A percentile compares a stretch with the other conserved stretches of the same genome.
Conservation (phyloP, 2,888 invertebrate species). For the Hipparchia sbordonii region DNA sequence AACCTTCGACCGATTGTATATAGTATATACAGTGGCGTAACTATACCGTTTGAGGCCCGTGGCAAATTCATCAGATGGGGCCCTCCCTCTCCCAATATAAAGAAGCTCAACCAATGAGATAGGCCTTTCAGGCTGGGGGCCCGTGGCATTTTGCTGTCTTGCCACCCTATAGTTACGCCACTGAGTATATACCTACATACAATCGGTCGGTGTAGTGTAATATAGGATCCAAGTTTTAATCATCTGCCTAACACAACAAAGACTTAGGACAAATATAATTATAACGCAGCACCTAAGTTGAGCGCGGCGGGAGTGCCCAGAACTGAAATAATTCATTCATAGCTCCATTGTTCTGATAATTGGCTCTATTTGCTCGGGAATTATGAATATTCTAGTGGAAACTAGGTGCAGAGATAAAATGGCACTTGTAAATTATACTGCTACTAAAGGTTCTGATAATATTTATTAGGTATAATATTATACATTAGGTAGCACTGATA, state of each 20-base stretch:
- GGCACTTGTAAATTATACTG: background rate
- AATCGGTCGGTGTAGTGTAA: background rate
- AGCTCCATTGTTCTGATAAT: conserved; percentile 37
- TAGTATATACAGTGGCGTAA: too few species aligned
- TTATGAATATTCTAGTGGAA: conserved; percentile 37
- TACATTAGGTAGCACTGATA: too few species aligned
- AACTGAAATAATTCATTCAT: conserved; percentile 37
- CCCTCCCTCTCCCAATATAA: too few species aligned
- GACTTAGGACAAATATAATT: conserved; percentile 8
- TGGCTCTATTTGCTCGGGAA: conserved; percentile 36
- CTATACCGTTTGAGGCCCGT: too few species aligned
- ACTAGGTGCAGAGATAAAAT: conserved; percentile 25
- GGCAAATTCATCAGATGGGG: too few species aligned
- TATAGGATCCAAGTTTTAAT: background rate
- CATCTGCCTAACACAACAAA: conserved; percentile 2
- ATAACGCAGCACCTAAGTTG: conserved; percentile 9
- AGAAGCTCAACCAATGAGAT: too few species aligned
- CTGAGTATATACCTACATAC: too few species aligned
- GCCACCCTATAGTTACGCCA: too few species aligned
- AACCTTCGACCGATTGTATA: too few species aligned
- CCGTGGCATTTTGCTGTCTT: too few species aligned
- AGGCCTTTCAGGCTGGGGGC: too few species aligned
- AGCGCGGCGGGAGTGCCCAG: conserved; percentile 4
- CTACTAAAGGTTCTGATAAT: background rate
- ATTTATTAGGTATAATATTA: too few species aligned